Evolutionary conservation across 2,797 vertebrate species (phyloP).

Genomic region (Chelmon rostratus): DNA sequence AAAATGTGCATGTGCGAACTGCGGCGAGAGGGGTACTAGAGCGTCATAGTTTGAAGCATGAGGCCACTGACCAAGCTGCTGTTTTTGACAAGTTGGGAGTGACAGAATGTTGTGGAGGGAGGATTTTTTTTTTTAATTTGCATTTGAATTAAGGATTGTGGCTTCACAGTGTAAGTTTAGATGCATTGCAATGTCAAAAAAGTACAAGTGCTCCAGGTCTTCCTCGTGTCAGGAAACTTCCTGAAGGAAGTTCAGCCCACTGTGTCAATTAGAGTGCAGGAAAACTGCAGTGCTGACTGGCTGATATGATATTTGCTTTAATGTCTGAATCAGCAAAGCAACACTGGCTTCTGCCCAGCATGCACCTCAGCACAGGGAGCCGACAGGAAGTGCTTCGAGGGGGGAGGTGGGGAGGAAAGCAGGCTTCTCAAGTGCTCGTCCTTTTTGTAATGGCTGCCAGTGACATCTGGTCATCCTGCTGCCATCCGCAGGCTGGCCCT

Average conservation of each 20-base stretch:
- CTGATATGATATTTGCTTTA: slow-evolving; percentile 42
- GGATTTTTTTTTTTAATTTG: not conserved
- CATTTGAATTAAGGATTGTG: not conserved
- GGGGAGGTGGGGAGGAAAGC: too few species aligned
- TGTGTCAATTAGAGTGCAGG: not conserved
- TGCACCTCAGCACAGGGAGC: slow-evolving; percentile 30
- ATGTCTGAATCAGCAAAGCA: slow-evolving; percentile 38
- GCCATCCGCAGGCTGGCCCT: slow-evolving; percentile 23
- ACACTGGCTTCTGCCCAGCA: slow-evolving; percentile 19
- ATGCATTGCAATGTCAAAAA: not conserved
- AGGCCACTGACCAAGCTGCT: too few species aligned
- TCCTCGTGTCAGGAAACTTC: too few species aligned
- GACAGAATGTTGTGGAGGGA: not conserved
- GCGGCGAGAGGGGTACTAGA: too few species aligned
- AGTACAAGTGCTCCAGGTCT: not conserved
- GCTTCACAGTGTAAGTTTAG: too few species aligned
- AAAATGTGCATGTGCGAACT: too few species aligned
- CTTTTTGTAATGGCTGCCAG: slow-evolving; percentile 54
- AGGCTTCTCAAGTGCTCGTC: slow-evolving; percentile 31
- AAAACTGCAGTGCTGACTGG: slow-evolving; percentile 19
- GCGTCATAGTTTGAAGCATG: too few species aligned
- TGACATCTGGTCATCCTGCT: slow-evolving; percentile 59
- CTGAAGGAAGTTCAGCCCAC: too few species aligned
- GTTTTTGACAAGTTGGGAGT: too few species aligned
- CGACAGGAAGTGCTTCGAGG: not conserved